phyloP scores from a whole-genome alignment of 2,113 vertebrate species.

The Pao palembangensis region DNA sequence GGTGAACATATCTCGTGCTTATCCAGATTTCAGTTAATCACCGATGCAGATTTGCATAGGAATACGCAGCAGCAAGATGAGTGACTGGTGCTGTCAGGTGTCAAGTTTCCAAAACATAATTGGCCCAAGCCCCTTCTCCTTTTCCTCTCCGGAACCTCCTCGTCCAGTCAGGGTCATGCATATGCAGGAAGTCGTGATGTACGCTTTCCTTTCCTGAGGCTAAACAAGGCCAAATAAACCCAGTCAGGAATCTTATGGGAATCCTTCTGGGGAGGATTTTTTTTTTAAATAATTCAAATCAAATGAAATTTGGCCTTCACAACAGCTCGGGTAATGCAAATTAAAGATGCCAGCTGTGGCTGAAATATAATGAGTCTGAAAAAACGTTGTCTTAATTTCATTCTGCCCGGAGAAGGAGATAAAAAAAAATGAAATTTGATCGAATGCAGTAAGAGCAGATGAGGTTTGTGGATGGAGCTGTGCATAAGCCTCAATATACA shows the following conservation, averaged over 20 bases:
- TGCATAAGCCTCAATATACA: slow-evolving; percentile 22
- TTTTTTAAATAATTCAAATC: slow-evolving; percentile 76
- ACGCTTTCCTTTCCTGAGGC: slow-evolving; percentile 55
- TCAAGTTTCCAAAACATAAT: slow-evolving; percentile 54
- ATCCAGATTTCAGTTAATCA: slow-evolving; percentile 27
- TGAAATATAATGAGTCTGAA: slow-evolving; percentile 72
- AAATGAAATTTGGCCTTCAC: slow-evolving; percentile 77
- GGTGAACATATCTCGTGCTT: slow-evolving; percentile 50
- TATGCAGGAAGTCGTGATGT: slow-evolving; percentile 63
- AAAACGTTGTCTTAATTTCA: slow-evolving; percentile 59
- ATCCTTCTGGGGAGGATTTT: slow-evolving; percentile 63
- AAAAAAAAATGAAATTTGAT: slow-evolving; percentile 34
- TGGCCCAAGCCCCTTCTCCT: slow-evolving; percentile 4
- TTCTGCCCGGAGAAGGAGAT: slow-evolving; percentile 24
- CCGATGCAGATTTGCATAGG: too few species aligned
- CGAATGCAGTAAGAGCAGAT: slow-evolving; percentile 34
- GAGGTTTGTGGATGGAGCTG: slow-evolving; percentile 21
- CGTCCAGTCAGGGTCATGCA: slow-evolving; percentile 43
- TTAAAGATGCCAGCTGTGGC: slow-evolving; percentile 73
- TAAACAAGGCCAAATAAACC: slow-evolving; percentile 66
- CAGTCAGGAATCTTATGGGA: slow-evolving; percentile 63
- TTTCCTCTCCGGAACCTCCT: slow-evolving; percentile 18
- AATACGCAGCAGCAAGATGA: too few species aligned
- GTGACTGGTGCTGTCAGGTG: neutral
- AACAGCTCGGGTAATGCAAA: slow-evolving; percentile 73